Evolutionary conservation across 1,140 invertebrate species (phyloP).

Genomic region (Leptonema lineaticorne): DNA sequence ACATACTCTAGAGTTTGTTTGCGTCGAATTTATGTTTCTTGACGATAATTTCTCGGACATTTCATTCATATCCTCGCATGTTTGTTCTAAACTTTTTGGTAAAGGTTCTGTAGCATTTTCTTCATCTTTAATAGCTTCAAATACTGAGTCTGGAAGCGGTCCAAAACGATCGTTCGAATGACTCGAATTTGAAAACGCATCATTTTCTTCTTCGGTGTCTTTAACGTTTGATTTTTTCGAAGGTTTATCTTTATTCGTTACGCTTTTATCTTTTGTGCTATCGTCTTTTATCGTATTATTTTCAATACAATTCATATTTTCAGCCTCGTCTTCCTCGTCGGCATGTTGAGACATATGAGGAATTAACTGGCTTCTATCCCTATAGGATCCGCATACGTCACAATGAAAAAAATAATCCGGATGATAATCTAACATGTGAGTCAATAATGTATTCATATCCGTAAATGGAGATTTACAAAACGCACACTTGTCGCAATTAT

Average conservation of each 20-base stretch:
- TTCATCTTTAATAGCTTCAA: slow-evolving; percentile 47
- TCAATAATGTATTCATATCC: slow-evolving; percentile 33
- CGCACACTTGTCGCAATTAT: slow-evolving; percentile 39
- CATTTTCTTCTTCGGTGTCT: slow-evolving; percentile 24
- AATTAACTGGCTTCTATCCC: slow-evolving; percentile 44
- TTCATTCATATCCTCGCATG: slow-evolving; percentile 36
- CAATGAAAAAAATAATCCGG: slow-evolving; percentile 46
- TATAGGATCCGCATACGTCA: slow-evolving; percentile 46
- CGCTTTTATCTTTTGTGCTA: not conserved
- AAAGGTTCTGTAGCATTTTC: slow-evolving; percentile 36
- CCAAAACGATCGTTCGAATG: slow-evolving; percentile 45
- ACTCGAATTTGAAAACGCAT: slow-evolving; percentile 46
- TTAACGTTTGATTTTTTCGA: not conserved
- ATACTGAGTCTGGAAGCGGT: slow-evolving; percentile 46
- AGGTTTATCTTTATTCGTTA: not conserved
- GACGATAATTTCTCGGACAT: slow-evolving; percentile 34
- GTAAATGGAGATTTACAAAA: slow-evolving; percentile 40
- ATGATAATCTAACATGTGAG: slow-evolving; percentile 44
- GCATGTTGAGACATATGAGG: slow-evolving; percentile 48
- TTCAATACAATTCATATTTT: not conserved
- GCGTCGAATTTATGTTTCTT: slow-evolving; percentile 45
- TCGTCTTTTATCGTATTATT: slow-evolving; percentile 10
- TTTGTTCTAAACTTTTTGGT: slow-evolving; percentile 41
- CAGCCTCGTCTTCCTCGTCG: slow-evolving; percentile 34
- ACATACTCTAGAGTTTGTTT: slow-evolving; percentile 47